Percentiles rank a stretch among this genome's conserved stretches.
Evolutionary conservation across 1,140 invertebrate genomes (phyloP).

Genomic region (Araneus ventricosus): DNA sequence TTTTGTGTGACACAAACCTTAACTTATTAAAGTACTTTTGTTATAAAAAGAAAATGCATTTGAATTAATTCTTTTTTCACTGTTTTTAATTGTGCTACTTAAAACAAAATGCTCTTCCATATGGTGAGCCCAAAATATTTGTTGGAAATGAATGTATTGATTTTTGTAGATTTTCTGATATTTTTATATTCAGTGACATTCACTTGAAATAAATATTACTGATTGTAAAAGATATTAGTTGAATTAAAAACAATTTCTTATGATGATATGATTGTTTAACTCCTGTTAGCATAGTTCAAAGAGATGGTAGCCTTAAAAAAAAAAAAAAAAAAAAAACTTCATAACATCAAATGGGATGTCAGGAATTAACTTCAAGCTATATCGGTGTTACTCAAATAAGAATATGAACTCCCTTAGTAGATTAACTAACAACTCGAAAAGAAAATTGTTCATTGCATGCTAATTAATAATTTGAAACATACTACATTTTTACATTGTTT

Average conservation of each 20-base stretch:
- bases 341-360: no score
- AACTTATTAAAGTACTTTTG: slow-evolving; percentile 34
- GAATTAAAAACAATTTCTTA: slow-evolving; percentile 6
- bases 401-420: no score
- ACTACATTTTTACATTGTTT: no score
- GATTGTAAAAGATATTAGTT: slow-evolving; percentile 16
- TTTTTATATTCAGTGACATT: slow-evolving; percentile 67
- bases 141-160: slow-evolving; percentile 6
- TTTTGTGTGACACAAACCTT: slow-evolving; percentile 28
- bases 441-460: no score
- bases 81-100: background rate
- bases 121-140: slow-evolving; percentile 44
- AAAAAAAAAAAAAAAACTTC: background rate
- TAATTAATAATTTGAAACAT: no score
- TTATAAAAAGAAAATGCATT: background rate
- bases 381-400: no score
- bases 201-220: slow-evolving; percentile 16
- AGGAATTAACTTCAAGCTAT: no score
- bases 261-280: background rate
- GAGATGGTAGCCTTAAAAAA: background rate
- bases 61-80: background rate
- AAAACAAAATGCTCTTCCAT: slow-evolving; percentile 27
- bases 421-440: no score
- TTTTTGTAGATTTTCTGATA: slow-evolving; percentile 65
- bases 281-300: background rate